Conservation (phyloP, 2,888 invertebrate species). For the Pyrocoelia pectoralis region DNA sequence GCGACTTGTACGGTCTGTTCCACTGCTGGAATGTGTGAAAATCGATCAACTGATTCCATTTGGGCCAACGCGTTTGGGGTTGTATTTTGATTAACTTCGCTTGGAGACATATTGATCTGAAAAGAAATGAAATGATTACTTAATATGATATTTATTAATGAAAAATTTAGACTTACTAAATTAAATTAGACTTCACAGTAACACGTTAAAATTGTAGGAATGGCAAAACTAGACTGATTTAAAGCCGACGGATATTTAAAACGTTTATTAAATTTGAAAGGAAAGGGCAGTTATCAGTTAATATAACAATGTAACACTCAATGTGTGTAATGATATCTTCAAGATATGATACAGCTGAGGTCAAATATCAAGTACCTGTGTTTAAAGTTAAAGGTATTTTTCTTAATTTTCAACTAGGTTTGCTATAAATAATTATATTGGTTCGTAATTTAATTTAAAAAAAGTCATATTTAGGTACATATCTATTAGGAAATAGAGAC, state of each 20-base stretch:
- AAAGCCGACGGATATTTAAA: neutral
- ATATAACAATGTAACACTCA: neutral
- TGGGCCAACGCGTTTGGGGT: constrained; percentile 42
- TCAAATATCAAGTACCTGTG: neutral
- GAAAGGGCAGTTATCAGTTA: constrained; percentile 18
- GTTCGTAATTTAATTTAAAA: too few species aligned
- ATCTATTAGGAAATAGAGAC: too few species aligned
- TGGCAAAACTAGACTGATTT: neutral
- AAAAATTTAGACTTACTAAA: constrained; percentile 7
- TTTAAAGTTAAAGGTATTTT: too few species aligned
- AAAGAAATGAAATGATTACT: constrained; percentile 15
- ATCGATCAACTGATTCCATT: constrained; percentile 65
- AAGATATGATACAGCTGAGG: neutral
- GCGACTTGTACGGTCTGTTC: constrained; percentile 67
- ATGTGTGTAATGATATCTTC: neutral
- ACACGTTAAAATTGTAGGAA: constrained; percentile 23
- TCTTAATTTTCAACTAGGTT: too few species aligned
- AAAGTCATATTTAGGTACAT: too few species aligned
- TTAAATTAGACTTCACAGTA: neutral
- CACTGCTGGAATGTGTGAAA: constrained; percentile 65
- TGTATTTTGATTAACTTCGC: constrained; percentile 25
- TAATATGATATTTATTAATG: neutral
- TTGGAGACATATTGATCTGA: constrained; percentile 41
- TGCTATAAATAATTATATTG: too few species aligned
- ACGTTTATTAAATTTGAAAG: constrained; percentile 12